Evolutionary conservation across 2,797 vertebrate species (phyloP), one percentile per base, ranked within the genome.

Genomic region (Smutsia temminckii): DNA sequence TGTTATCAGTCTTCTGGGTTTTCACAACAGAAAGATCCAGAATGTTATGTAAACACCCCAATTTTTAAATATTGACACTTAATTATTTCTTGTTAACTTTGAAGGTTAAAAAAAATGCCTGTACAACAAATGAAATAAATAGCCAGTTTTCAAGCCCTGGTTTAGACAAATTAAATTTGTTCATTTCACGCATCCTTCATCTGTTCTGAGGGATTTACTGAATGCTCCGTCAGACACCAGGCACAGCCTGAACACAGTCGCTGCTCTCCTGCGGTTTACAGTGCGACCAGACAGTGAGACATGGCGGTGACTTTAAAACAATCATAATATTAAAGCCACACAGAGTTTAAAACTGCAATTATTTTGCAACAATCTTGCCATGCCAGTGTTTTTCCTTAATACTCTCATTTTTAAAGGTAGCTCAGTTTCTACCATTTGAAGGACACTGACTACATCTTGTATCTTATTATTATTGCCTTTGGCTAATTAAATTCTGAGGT

Each of bases 401-500:
- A 86, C 69, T 71, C 63, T 79, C 68, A 75, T 78, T 85, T 97
- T 55, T 85, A 34, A 86, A 96, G 57, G 66, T 18, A 83, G 46
- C 27, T 95, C 61, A 29, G 4, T 85, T 80, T 77, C 91, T 40
- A 53, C 32, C 85, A 53, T 59, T 80, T 88, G 69, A 74, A 55
- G 61, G 68, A 34, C n/a, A 83, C 79, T 87, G 37, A 75, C 59
- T 84, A 37, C 63, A 55, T 51, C 69, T 83, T 51, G 32, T 42
- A 93, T 94, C 63, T 86, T 37, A 86, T 34, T 51, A 94, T 8
- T 81, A 87, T n/a, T 79, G 80, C 57, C 95, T 95, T 94, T 87
- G 91, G 95, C 91, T 96, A 96, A 96, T 96, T 96, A 87, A 94
- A 95, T 96, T 97, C 90, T 97, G 42, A 94, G 96, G 89, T 88